Base-by-base conservation (phyloP, 2,888 invertebrate species). In the Acrobasis consociella region DNA sequence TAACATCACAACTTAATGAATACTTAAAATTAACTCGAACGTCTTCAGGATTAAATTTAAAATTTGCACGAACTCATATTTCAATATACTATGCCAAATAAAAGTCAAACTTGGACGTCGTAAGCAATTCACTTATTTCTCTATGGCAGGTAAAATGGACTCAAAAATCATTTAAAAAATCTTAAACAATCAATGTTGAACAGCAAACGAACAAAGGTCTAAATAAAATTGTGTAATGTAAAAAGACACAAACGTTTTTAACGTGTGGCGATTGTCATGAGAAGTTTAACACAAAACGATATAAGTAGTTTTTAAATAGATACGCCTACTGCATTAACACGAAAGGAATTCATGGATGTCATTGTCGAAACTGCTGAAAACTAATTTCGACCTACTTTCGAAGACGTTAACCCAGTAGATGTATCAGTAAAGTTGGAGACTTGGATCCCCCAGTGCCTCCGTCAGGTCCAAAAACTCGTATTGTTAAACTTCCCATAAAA, bases 1-100 rank as follows among this genome's bases (percentile, higher is more conserved):
- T 88, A 89, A 89, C 87, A 87, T 89, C 89, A 90, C 88, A 90
- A 90, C 90, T 89, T 91, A 91, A 89, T 83, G 90, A 90, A 91
- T 87, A 89, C 89, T 91, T 91, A 91, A 89, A 91, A 90, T 89
- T 90, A 90, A 89, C 82, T 81, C 80, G 76, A 84, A 85, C 87
- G 85, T 78, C 86, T 76, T 75, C 66, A 66, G 70, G 70, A 76
- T 75, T 72, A 71, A 86, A 82, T 83, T 83, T 78, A 8, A 84
- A 82, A 85, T 85, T 87, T 86, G 69, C 69, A 71, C 68, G 75
- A 72, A 68, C 67, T 73, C 65, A 64, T 62, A 64, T 65, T 64
- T 74, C 63, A 67, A 69, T 46, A 68, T 66, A 69, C 63, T 49
- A 66, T 68, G 65, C 64, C 68, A 77, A 74, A 60, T 11, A 55